Conservation (phyloP, 2,113 vertebrate genomes). For the Colinus virginianus region DNA sequence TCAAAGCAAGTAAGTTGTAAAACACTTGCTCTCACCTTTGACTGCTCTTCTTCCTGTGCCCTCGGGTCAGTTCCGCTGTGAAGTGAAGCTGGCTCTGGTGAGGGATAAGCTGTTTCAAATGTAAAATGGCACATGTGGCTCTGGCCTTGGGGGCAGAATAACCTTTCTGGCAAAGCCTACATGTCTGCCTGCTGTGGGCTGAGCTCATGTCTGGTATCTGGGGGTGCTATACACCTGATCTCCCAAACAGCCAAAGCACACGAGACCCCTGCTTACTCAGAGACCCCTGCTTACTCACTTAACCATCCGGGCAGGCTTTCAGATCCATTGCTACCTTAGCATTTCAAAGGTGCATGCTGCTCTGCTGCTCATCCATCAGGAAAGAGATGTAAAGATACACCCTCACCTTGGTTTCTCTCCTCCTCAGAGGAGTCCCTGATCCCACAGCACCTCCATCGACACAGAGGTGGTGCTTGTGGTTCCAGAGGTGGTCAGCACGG, state of each 20-base stretch:
- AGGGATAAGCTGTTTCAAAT: not conserved
- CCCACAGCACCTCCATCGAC: not conserved
- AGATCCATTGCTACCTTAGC: not conserved
- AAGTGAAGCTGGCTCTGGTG: not conserved
- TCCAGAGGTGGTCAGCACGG: fast-evolving
- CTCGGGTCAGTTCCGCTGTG: not conserved
- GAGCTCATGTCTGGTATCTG: not conserved
- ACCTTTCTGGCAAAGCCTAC: not conserved
- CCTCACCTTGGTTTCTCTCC: not conserved
- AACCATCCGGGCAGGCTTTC: not conserved
- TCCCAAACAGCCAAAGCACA: not conserved
- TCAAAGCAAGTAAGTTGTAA: not conserved
- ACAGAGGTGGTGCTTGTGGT: not conserved
- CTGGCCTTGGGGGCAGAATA: not conserved
- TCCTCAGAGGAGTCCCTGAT: not conserved
- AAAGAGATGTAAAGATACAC: not conserved
- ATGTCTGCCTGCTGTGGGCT: not conserved
- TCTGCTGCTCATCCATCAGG: not conserved
- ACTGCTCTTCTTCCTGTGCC: not conserved
- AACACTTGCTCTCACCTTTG: not conserved
- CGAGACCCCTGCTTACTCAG: not conserved
- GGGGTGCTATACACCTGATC: not conserved
- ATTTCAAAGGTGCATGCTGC: not conserved
- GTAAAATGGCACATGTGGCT: not conserved
- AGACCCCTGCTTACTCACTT: not conserved